These are phyloP conservation scores for Monopis laevigella DNA, from an alignment of 2,888 invertebrate genomes.

Conservation along the genomic window DNA sequence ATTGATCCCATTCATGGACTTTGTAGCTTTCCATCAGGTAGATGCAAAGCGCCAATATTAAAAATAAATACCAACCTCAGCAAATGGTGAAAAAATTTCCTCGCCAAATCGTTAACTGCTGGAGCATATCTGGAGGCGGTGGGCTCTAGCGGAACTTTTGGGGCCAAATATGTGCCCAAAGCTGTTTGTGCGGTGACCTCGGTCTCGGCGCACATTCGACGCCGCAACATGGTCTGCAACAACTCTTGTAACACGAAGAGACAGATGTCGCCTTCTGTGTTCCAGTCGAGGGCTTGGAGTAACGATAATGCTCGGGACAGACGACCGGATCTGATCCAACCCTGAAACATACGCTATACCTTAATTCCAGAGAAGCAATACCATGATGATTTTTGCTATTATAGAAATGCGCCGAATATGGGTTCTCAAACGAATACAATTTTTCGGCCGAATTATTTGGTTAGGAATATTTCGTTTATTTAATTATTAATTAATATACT, in stretches of 20 bases:
- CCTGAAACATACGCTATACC: constrained; percentile 32
- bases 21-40: no score
- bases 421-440: no score
- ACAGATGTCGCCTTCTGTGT: constrained; percentile 76
- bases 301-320: constrained; percentile 40
- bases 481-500: no score
- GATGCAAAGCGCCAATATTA: not conserved
- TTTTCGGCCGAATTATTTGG: no score
- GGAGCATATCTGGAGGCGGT: constrained; percentile 76
- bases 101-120: constrained; percentile 82
- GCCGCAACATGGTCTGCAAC: constrained; percentile 33
- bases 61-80: constrained; percentile 68
- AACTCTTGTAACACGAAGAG: constrained; percentile 74
- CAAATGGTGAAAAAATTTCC: constrained; percentile 88
- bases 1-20: no score
- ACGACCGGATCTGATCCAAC: constrained; percentile 44
- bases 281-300: constrained; percentile 79
- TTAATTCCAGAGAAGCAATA: no score
- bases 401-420: no score
- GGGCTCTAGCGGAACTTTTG: constrained; percentile 72
- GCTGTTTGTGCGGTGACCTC: constrained; percentile 76
- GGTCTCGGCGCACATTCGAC: constrained; percentile 28
- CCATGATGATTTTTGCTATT: no score
- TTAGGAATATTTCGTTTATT: no score
- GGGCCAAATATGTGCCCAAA: constrained; percentile 81